Evolutionary conservation across 1,140 invertebrate genomes (phyloP).

Genomic region (Apocrypta bakeri): DNA sequence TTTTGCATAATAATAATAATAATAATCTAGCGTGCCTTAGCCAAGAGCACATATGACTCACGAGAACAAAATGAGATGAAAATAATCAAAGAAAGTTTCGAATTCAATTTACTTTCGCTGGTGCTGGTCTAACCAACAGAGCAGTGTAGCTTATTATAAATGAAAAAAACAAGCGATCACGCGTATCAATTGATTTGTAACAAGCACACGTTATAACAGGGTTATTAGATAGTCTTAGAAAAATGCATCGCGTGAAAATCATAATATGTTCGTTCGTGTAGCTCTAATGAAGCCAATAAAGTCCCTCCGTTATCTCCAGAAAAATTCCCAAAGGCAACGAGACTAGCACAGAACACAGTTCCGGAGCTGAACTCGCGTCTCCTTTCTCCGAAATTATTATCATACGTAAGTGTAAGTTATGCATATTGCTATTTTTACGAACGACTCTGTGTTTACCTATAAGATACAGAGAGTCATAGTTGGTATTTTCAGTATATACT

Average conservation of each 20-base stretch:
- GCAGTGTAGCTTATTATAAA: too few relatives aligned
- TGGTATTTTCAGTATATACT: too few relatives aligned
- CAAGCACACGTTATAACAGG: not conserved
- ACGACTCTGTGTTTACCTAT: too few relatives aligned
- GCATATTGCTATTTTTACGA: too few relatives aligned
- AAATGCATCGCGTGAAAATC: too few relatives aligned
- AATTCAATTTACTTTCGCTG: constrained; percentile 22
- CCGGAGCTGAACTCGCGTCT: not conserved
- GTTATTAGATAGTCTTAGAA: not conserved
- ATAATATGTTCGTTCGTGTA: not conserved
- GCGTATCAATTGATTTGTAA: constrained; percentile 14
- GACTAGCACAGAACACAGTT: not conserved
- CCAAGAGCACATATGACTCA: too few relatives aligned
- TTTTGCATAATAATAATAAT: too few relatives aligned
- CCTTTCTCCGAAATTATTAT: constrained; percentile 41
- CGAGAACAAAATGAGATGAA: not conserved
- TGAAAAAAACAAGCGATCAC: not conserved
- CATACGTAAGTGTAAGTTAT: not conserved
- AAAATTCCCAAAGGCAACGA: not conserved
- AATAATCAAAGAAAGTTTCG: not conserved
- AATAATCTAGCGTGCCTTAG: too few relatives aligned
- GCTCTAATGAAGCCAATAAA: not conserved
- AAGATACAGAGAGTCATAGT: too few relatives aligned
- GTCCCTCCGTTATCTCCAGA: not conserved
- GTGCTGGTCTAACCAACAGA: not conserved